phyloP scores from a whole-genome alignment of 1,140 invertebrate genomes.

The Adoxophyes honmai region DNA sequence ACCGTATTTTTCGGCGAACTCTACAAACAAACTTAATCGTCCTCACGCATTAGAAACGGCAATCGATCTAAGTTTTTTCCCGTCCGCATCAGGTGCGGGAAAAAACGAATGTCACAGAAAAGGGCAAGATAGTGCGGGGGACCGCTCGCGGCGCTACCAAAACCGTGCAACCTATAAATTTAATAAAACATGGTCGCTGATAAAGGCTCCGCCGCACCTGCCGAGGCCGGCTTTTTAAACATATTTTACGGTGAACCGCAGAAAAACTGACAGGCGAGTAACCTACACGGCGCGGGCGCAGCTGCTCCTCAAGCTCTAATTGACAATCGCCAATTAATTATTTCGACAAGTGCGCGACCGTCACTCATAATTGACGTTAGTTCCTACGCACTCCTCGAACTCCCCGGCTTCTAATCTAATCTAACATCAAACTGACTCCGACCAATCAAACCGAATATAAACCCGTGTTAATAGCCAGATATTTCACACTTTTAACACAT shows the following conservation, averaged over 20 bases:
- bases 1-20: conserved; percentile 31
- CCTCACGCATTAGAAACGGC: conserved; percentile 10
- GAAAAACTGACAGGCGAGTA: conserved; percentile 41
- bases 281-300: conserved; percentile 1
- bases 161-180: conserved; percentile 44
- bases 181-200: conserved; percentile 37
- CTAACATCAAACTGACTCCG: no score
- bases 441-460: no score
- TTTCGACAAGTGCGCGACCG: not conserved
- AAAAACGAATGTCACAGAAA: conserved; percentile 30
- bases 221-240: conserved; percentile 43
- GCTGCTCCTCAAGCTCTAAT: conserved; percentile 1
- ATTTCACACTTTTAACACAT: not conserved
- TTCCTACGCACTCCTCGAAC: not conserved
- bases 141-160: conserved; percentile 46
- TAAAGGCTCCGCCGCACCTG: conserved; percentile 53
- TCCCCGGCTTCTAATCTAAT: not conserved
- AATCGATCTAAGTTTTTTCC: conserved; percentile 20
- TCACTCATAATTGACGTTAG: not conserved
- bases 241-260: conserved; percentile 51
- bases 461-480: not conserved
- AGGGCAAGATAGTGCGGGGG: conserved; percentile 24
- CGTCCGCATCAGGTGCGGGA: conserved; percentile 4
- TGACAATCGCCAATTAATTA: conserved; percentile 15
- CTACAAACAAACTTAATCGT: conserved; percentile 7